These are phyloP conservation scores for Brachionus paranguensis DNA, from an alignment of 1,140 invertebrate species.

Conservation along the genomic window DNA sequence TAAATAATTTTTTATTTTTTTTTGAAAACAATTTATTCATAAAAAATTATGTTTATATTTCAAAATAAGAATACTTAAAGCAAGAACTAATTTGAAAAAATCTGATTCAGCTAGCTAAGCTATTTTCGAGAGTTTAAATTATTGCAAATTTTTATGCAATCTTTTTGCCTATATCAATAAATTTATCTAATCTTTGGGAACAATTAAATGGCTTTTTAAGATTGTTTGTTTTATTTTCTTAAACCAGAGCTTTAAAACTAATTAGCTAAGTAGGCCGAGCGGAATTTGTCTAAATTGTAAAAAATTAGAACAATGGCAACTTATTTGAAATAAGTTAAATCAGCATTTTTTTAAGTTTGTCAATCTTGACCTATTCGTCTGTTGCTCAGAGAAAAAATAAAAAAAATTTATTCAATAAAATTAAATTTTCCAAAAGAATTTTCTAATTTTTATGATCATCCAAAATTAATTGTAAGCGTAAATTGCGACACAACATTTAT, in stretches of 20 bases:
- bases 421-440: too few relatives aligned
- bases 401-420: not conserved
- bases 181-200: not conserved
- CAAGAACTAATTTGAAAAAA: not conserved
- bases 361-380: not conserved
- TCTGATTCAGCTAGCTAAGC: not conserved
- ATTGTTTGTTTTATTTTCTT: not conserved
- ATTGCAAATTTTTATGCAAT: not conserved
- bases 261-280: not conserved
- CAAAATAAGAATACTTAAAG: not conserved
- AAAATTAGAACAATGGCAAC: not conserved
- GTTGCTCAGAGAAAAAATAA: not conserved
- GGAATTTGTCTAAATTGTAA: not conserved
- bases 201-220: not conserved
- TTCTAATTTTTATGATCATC: too few relatives aligned
- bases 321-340: not conserved
- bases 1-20: not conserved
- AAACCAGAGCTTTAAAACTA: not conserved
- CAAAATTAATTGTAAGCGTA: too few relatives aligned
- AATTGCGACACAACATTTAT: too few relatives aligned
- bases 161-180: not conserved
- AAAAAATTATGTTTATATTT: slow-evolving; percentile 6
- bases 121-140: not conserved
- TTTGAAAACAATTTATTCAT: not conserved
- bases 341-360: not conserved